Base-by-base conservation (phyloP, 2,888 invertebrate species). In the Drosophila planitibia region DNA sequence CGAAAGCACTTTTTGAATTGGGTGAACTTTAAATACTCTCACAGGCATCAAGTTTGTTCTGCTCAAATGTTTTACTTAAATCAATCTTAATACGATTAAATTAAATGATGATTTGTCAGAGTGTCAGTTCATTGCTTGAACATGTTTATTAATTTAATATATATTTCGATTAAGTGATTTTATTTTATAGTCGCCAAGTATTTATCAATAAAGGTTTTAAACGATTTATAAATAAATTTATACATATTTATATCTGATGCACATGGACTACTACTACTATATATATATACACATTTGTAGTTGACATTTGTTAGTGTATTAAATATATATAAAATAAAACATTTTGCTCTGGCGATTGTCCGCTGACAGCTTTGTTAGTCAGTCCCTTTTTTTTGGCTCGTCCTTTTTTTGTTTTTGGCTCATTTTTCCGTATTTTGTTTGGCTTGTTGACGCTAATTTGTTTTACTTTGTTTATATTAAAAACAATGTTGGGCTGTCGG, bases 391-490 rank as follows among this genome's bases (percentile, higher is more conserved):
- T 12, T 16, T 28, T 44, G 49, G 9, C 4, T 12, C 2, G 7
- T 16, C 16, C 32, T 53, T 12, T 37, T 28, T 62, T 53, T 55
- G 51, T n/a, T 25, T 53, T 61, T 58, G 22, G 25, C 25, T 25
- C 25, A 47, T 25, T 25, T 47, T 47, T 28, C 25, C 16, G 47
- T 47, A 47, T 47, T 47, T 47, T 47, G 62, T 60, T 37, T 75
- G 68, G 69, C 76, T 73, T 75, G 72, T 75, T 79, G 74, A 60
- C 70, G 83, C 85, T 89, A 87, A 89, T 90, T 90, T 86, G 85
- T 88, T 88, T 83, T 80, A 88, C 85, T 89, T 89, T 90, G 91
- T 86, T 89, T 91, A 86, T 90, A 86, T 86, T 88, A 86, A 81
- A 90, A 89, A 84, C 81, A 90, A 74, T 84, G 88, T 82, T 82